phyloP scores from a whole-genome alignment of 92 coral and sea anemone genomes.

The Umimayanthus chanpuru region DNA sequence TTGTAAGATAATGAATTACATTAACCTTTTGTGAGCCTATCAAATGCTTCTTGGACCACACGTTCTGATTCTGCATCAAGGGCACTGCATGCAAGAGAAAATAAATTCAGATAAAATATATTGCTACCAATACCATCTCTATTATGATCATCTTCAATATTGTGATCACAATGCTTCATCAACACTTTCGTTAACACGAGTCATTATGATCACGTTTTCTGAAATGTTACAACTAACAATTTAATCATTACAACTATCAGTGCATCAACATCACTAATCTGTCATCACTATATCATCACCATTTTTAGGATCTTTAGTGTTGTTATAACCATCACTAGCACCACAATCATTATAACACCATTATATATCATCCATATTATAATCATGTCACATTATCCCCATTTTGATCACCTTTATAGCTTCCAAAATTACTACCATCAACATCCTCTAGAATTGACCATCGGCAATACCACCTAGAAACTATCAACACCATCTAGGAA shows the following conservation, averaged over 20 bases:
- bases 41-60: conserved; percentile 94
- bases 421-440: too few relatives aligned
- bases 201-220: background rate
- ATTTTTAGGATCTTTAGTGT: background rate
- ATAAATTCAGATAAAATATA: background rate
- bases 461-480: background rate
- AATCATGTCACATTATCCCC: too few relatives aligned
- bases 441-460: too few relatives aligned
- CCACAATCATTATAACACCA: background rate
- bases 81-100: conserved; percentile 68
- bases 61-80: conserved; percentile 98
- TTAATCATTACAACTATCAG: background rate
- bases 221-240: background rate
- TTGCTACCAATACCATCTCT: background rate
- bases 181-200: background rate
- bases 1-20: background rate
- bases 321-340: background rate
- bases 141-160: background rate
- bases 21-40: conserved; percentile 86
- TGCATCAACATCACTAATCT: background rate
- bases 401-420: too few relatives aligned
- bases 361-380: too few relatives aligned
- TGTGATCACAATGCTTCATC: background rate
- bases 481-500: too few relatives aligned
- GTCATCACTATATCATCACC: conserved; percentile 29